These are phyloP conservation scores for Presbytis comata DNA, from an alignment of 2,797 vertebrate genomes.

Conservation along the genomic window DNA sequence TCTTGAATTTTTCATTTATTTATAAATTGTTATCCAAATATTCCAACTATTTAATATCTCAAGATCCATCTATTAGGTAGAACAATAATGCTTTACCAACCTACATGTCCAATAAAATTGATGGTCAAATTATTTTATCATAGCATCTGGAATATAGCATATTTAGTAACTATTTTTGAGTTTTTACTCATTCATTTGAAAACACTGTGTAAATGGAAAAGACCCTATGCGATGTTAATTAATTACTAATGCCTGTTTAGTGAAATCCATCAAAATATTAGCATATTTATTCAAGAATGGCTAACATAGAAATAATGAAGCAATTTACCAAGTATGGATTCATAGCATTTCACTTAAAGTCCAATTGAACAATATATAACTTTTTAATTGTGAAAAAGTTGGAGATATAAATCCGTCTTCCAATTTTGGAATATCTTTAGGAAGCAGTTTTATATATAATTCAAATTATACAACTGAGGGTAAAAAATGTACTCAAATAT, in stretches of 20 bases:
- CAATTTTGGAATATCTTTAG: background rate
- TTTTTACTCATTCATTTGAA: background rate
- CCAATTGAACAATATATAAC: background rate
- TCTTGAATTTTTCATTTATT: background rate
- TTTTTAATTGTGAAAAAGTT: background rate
- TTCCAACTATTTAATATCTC: background rate
- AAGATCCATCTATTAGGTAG: background rate
- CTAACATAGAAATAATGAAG: background rate
- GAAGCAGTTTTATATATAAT: background rate
- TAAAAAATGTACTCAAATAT: background rate
- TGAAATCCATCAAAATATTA: background rate
- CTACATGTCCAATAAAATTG: background rate
- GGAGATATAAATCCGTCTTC: background rate
- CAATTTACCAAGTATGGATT: background rate
- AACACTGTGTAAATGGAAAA: background rate
- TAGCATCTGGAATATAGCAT: background rate
- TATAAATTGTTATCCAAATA: background rate
- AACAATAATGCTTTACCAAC: background rate
- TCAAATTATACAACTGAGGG: background rate
- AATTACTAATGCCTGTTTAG: background rate
- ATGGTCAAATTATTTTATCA: background rate
- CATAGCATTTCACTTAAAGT: background rate
- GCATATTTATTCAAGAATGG: background rate
- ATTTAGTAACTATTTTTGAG: background rate
- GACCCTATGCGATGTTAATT: background rate